Base-by-base conservation (phyloP, 2,113 vertebrate species). In the Aythya baeri region DNA sequence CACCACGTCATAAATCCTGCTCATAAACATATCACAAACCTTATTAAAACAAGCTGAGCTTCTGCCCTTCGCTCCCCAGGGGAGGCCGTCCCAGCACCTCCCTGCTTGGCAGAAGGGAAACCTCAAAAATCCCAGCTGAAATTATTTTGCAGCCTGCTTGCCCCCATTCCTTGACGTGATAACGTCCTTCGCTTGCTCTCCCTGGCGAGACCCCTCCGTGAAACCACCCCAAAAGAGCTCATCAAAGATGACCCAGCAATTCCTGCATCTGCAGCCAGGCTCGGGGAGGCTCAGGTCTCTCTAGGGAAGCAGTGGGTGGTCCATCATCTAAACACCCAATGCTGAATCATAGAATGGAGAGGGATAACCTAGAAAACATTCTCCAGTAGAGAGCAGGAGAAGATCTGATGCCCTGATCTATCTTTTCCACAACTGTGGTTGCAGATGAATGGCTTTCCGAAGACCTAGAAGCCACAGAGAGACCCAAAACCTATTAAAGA, bases 31-130 rank as follows among this genome's bases (percentile, higher is more conserved):
- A 89, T 95, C 95, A 95, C 77, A 94, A 95, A 70, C 58, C 84
- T 95, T 91, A 95, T 95, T 96, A 94, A 93, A 96, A 87, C 95
- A 96, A 83, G 93, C 93, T 91, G 95, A 93, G 95, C 85, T 96
- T 87, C 93, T 96, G 93, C 89, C 83, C 93, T 94, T 79, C 23
- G 0, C 38, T 95, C 82, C 29, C 55, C 41, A 5, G 1, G 55
- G 83, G 88, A 93, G 66, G 91, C 79, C 79, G 85, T 67, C 91
- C 52, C 89, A 93, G 82, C 91, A 85, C 36, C 54, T 87, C 84
- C 57, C 70, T 17, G 21, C 70, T 89, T 74, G 50, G 74, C 65
- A 75, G 66, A 55, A 91, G 70, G 49, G 82, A 92, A 94, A 38
- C 54, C 87, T 89, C 14, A 20, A 57, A 75, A 85, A 87, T 31